Evolutionary conservation across 2,113 vertebrate species (phyloP), one percentile per base, ranked within the genome.

Genomic region (Semnopithecus entellus): DNA sequence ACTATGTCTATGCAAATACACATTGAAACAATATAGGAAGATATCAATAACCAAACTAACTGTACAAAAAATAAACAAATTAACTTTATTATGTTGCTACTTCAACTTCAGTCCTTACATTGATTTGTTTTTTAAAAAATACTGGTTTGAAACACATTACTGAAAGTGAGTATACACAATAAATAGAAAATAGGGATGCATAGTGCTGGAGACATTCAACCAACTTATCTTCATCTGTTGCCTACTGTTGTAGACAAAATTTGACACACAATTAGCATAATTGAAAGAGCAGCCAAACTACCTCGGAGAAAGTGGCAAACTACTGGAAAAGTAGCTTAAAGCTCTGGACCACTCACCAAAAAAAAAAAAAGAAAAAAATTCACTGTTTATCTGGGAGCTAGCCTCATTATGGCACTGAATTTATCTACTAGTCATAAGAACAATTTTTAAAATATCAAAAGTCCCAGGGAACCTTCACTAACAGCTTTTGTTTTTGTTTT

Each of bases 111-210:
- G 81, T 90, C 40, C 61, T 94, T 92, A 97, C 18, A 86, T 45
- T 97, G 96, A 97, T 97, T 96, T 96, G 70, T 95, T 94, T 97
- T 95, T 94, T 97, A 90, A 82, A 98, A 97, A 98, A 95, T 94
- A 97, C 20, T 82, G 78, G 97, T 93, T 81, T 92, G 91, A 94
- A 98, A 94, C 94, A 86, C 90, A 96, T 91, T 95, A 96, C n/a
- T 93, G 55, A 80, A 96, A 97, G 92, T 97, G 96, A 97, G 64
- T 85, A 96, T 45, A 96, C 68, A 88, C 35, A 97, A 97, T 97
- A 98, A 98, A 98, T 97, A 98, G 87, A 95, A 97, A 96, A 98
- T 11, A 75, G 73, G 66, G 81, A 85, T 72, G 72, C 7, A 72
- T 1, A 55, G 73, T 89, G 73, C 79, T 87, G 18, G 61, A 96